A percentile compares a stretch with the other conserved stretches of the same genome.
These are phyloP conservation scores for Plagiodera versicolora DNA, from an alignment of 2,888 invertebrate genomes.

Conservation along the genomic window DNA sequence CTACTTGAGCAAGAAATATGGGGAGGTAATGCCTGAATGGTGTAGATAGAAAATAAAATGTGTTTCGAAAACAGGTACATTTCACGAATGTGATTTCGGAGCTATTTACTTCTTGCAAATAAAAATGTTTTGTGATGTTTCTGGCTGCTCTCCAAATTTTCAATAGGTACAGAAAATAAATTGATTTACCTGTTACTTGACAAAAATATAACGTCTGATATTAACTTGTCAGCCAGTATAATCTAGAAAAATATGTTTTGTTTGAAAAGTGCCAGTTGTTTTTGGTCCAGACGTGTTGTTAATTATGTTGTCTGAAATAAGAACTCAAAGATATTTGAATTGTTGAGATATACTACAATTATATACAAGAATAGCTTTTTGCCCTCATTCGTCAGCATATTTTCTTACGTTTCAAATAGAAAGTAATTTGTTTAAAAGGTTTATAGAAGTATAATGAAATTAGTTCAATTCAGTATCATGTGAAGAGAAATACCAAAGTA, in stretches of 20 bases:
- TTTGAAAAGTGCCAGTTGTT: constrained; percentile 14
- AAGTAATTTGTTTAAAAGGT: no score
- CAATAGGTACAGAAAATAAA: not conserved
- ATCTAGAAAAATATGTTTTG: constrained; percentile 4
- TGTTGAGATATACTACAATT: no score
- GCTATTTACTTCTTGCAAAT: not conserved
- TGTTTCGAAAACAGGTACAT: constrained; percentile 14
- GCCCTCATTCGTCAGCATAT: no score
- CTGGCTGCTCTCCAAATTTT: not conserved
- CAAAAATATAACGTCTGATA: constrained; percentile 13
- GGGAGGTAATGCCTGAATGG: constrained; percentile 27
- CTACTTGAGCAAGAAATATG: constrained; percentile 22
- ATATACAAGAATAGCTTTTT: no score
- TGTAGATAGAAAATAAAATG: constrained; percentile 23
- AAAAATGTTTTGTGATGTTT: not conserved
- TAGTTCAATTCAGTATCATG: no score
- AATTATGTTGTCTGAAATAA: no score
- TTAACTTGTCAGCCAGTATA: constrained; percentile 9
- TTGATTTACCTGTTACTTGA: constrained; percentile 12
- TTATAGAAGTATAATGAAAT: no score
- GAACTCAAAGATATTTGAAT: no score
- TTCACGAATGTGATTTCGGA: constrained; percentile 5
- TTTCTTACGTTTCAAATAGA: no score
- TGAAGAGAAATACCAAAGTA: no score
- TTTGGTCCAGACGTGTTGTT: not conserved